Conservation (phyloP, 2,113 vertebrate genomes). For the Carassius gibelio region DNA sequence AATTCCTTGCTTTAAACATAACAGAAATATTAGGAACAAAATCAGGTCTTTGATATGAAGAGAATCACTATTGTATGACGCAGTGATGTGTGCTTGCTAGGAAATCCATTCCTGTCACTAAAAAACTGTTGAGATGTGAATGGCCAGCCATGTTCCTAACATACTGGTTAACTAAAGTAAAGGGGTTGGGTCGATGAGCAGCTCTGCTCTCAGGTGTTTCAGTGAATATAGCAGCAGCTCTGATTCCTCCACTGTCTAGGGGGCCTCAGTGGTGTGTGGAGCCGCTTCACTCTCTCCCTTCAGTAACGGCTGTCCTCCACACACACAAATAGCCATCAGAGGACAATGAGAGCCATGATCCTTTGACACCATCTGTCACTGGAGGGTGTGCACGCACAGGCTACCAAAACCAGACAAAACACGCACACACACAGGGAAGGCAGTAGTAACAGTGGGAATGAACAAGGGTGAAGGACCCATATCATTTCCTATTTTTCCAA, state of each 20-base stretch:
- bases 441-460: neutral
- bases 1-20: neutral
- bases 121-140: conserved; percentile 15
- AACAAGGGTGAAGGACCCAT: neutral
- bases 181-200: conserved; percentile 1
- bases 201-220: conserved; percentile 17
- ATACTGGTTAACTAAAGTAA: conserved; percentile 17
- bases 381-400: conserved; percentile 38
- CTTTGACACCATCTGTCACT: conserved; percentile 59
- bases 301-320: conserved; percentile 20
- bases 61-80: neutral
- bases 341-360: conserved; percentile 56
- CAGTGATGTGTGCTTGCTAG: neutral
- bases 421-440: neutral
- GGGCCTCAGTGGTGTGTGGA: conserved; percentile 32
- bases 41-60: neutral
- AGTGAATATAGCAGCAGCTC: neutral
- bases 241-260: conserved; percentile 39
- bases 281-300: conserved; percentile 16
- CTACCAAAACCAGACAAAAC: conserved; percentile 38
- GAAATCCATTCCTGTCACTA: conserved; percentile 1
- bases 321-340: conserved; percentile 46
- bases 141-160: neutral
- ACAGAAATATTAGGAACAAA: neutral
- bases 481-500: neutral